A percentile compares a stretch with the other conserved stretches of the same genome.
These are phyloP conservation scores for Charaxes varanes DNA, from an alignment of 1,140 invertebrate genomes.

Conservation along the genomic window DNA sequence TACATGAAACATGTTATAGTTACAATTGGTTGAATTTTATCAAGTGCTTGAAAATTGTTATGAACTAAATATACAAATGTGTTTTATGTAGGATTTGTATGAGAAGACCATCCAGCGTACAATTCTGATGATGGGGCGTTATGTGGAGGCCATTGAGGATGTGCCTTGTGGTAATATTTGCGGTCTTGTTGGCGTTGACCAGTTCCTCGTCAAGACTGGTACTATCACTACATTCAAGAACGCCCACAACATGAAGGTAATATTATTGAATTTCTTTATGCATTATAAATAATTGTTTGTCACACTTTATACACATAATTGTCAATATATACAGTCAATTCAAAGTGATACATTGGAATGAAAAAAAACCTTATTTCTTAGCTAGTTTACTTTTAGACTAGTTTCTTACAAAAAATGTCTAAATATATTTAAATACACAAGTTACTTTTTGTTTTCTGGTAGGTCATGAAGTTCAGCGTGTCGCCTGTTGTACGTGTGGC, in stretches of 20 bases:
- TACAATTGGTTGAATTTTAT: no score
- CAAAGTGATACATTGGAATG: no score
- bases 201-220: constrained; percentile 99
- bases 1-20: no score
- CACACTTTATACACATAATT: no score
- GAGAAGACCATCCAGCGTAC: constrained; percentile 99
- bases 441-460: constrained; percentile 21
- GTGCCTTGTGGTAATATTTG: constrained; percentile 99
- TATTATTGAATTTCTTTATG: no score
- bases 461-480: constrained; percentile 99
- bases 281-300: no score
- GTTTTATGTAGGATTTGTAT: constrained; percentile 84
- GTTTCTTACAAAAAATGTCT: no score
- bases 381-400: no score
- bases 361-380: no score
- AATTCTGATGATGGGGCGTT: constrained; percentile 99
- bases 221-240: constrained; percentile 99
- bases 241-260: constrained; percentile 97
- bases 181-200: constrained; percentile 99
- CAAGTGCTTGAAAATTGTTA: no score
- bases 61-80: neutral
- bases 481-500: constrained; percentile 99
- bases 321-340: no score
- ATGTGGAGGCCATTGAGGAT: constrained; percentile 99
- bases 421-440: no score